Conservation (phyloP, 2,113 vertebrate genomes). For the Nipponia nippon region DNA sequence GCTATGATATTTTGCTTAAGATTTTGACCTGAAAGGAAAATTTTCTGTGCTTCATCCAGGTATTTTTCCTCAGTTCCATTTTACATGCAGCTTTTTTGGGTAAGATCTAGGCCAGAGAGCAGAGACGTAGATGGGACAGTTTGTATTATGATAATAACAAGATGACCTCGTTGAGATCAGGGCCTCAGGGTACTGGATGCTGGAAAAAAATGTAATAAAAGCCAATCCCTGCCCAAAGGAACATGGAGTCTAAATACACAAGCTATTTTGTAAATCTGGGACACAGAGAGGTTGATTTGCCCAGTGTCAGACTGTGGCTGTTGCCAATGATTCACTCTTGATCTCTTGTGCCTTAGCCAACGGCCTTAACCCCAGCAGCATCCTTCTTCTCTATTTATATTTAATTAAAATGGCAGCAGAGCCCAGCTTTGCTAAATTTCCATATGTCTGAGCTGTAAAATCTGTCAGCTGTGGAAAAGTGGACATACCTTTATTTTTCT, state of each 20-base stretch:
- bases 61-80: not conserved
- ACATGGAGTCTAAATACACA: not conserved
- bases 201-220: constrained; percentile 9
- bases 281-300: not conserved
- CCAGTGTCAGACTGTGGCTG: not conserved
- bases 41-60: not conserved
- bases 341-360: not conserved
- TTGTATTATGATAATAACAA: not conserved
- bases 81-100: not conserved
- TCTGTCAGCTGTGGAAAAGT: not conserved
- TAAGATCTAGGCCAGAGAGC: not conserved
- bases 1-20: not conserved
- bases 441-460: not conserved
- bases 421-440: not conserved
- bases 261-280: not conserved
- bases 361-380: not conserved
- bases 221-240: not conserved
- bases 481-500: not conserved
- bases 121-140: not conserved
- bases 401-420: constrained; percentile 15
- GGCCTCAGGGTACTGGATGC: not conserved
- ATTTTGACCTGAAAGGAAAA: not conserved
- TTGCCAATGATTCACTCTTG: not conserved
- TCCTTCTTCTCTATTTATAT: not conserved
- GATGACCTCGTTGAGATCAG: not conserved